These are phyloP conservation scores for Hiodon tergisus DNA, from an alignment of 2,113 vertebrate genomes.

Conservation along the genomic window DNA sequence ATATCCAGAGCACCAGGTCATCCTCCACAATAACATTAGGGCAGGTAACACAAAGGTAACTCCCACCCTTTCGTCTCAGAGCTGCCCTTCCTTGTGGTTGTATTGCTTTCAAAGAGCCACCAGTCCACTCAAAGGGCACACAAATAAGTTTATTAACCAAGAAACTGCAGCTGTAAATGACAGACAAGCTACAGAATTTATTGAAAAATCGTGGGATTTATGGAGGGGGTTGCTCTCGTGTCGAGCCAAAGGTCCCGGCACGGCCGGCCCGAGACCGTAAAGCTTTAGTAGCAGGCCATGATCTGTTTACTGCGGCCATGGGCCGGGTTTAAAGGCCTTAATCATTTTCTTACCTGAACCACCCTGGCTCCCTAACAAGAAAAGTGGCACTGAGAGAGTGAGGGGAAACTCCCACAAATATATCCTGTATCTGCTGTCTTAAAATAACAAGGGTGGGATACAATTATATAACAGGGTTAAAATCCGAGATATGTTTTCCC, in stretches of 20 bases:
- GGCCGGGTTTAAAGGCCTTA: constrained; percentile 63
- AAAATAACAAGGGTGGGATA: constrained; percentile 12
- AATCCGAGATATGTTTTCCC: constrained; percentile 33
- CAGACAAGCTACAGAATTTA: constrained; percentile 68
- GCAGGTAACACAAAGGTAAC: background rate
- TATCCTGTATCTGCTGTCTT: too few species aligned
- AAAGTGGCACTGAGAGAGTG: too few species aligned
- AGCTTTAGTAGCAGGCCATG: constrained; percentile 70
- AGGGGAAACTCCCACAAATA: background rate
- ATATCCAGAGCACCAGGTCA: too few species aligned
- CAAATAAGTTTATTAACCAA: constrained; percentile 59
- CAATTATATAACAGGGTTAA: constrained; percentile 38
- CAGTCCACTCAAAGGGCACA: constrained; percentile 44
- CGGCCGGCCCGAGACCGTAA: constrained; percentile 77
- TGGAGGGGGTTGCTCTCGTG: constrained; percentile 59
- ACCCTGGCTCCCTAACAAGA: constrained; percentile 32
- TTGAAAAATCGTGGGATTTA: constrained; percentile 63
- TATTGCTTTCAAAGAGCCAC: constrained; percentile 52
- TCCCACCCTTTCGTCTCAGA: constrained; percentile 21
- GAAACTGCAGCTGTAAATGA: constrained; percentile 63
- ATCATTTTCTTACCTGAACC: constrained; percentile 54
- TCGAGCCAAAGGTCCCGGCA: constrained; percentile 68
- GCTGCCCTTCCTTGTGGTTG: constrained; percentile 34
- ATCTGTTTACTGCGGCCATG: constrained; percentile 79
- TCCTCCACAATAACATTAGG: too few species aligned